phyloP scores from a whole-genome alignment of 2,888 invertebrate species.

The Meta bourneti region DNA sequence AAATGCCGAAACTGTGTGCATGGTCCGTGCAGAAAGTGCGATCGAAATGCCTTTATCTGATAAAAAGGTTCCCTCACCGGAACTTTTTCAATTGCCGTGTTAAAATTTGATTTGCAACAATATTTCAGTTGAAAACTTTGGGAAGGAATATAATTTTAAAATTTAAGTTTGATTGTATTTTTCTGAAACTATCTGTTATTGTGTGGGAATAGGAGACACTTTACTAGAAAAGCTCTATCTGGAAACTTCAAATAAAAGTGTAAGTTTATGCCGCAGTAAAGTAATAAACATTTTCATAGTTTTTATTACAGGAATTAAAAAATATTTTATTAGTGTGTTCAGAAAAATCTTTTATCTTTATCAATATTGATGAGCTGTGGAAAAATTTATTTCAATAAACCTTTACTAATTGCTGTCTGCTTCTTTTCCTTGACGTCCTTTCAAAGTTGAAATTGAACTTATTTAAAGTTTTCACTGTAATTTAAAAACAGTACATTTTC shows the following conservation, averaged over 20 bases:
- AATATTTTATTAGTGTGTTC: not conserved
- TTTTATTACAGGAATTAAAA: not conserved
- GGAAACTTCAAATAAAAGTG: not conserved
- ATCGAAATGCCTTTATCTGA: not conserved
- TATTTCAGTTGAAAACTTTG: not conserved
- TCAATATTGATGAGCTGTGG: not conserved
- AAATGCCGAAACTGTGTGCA: slow-evolving; percentile 20
- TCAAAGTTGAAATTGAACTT: too few relatives aligned
- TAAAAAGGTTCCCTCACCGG: not conserved
- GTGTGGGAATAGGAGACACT: not conserved
- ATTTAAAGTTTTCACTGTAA: too few relatives aligned
- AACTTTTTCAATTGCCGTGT: not conserved
- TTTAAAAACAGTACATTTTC: too few relatives aligned
- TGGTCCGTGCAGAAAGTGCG: slow-evolving; percentile 40
- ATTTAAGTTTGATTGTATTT: not conserved
- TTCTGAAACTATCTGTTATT: not conserved
- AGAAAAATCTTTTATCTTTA: not conserved
- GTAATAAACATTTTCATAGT: not conserved
- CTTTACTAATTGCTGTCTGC: not conserved
- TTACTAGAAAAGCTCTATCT: not conserved
- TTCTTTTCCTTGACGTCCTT: not conserved
- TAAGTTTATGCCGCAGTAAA: not conserved
- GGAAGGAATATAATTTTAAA: not conserved
- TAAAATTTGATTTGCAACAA: not conserved
- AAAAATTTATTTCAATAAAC: not conserved